Evolutionary conservation across 2,797 vertebrate genomes (phyloP), one percentile per base, ranked within the genome.

Genomic region (Prunella strophiata): DNA sequence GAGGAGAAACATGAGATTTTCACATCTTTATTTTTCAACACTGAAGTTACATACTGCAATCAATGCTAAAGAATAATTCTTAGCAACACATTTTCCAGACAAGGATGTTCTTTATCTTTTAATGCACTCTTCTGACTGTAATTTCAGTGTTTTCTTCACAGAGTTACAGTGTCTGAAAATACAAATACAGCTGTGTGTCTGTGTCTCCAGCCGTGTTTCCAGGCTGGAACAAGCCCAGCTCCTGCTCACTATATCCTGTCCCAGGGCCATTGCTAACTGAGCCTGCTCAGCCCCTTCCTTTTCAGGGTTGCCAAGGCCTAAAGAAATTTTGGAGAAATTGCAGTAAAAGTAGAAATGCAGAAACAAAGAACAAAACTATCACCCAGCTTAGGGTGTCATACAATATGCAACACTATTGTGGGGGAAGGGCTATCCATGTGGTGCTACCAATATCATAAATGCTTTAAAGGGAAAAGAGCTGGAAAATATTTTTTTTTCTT

Each of bases 201-300:
- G 0, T 52, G 54, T 27, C 27, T 68, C 36, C 42, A 22, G 16
- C 32, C 30, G 5, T 4, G 2, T 48, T 38, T 82, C 26, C 3
- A 17, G 16, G 18, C 61, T 87, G 36, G 18, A 84, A 42, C 6
- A 42, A 27, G 7, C 48, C 14, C 14, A 30, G 27, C 22, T 59
- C 6, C 34, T 89, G 29, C 36, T 47, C 30, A 10, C 30, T 68
- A 14, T 14, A 4, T 45, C 47, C 45, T 45, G 0, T 21, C 29
- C 32, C 2, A 1, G 11, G 25, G 34, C 36, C 15, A 5, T 22
- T 5, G 5, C 9, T 43, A 18, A 26, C 14, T 50, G 14, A 43
- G 10, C 40, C 21, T 3, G 0, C 71, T 59, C 0, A 0, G 1
- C 7, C 18, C 13, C 10, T 25, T 89, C n/a, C 27, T 58, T 43